Base-by-base conservation (phyloP, 1,140 invertebrate species). In the Euwallacea fornicatus region DNA sequence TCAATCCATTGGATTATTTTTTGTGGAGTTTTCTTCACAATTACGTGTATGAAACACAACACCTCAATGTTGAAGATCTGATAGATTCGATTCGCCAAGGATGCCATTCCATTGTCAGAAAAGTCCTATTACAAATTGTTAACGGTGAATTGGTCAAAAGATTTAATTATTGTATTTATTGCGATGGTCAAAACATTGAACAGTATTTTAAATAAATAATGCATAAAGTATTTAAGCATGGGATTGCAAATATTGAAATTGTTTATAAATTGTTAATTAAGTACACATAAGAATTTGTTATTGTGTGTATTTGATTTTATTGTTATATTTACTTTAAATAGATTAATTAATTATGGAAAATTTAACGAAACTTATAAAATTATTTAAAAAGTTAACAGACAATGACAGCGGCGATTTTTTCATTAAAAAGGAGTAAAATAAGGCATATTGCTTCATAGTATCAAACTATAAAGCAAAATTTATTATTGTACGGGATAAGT, bases 1-100 rank as follows among this genome's bases (percentile, higher is more conserved):
- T 56, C 54, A 56, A 13, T 56, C 54, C 54, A 11, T 56, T 56
- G 54, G 54, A 56, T 56, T 56, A 56, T 56, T 56, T 56, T 16
- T 16, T 56, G 15, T 3, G 54, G 2, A 7, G 54, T 9, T 56
- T 50, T 50, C 46, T 50, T 50, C 46, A 50, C 1, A 50, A 50
- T 50, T 50, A 50, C 13, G 46, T 50, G 46, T 50, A 50, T 13
- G 46, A 50, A 50, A 50, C 46, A 50, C 46, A 50, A 13, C 46
- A 2, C 6, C 46, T 1, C 6, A 50, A 50, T 50, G 6, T 50
- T 50, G 1, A 50, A 50, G 46, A 11, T 6, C 46, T 50, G 46
- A 50, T 13, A 2, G 13, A 50, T 13, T 6, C 2, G 6, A 50
- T 50, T 11, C 46, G 6, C 46, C 46, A 50, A 50, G 46, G 6